Evolutionary conservation across 1,140 invertebrate species (phyloP).

Genomic region (Drosophila trapezifrons): DNA sequence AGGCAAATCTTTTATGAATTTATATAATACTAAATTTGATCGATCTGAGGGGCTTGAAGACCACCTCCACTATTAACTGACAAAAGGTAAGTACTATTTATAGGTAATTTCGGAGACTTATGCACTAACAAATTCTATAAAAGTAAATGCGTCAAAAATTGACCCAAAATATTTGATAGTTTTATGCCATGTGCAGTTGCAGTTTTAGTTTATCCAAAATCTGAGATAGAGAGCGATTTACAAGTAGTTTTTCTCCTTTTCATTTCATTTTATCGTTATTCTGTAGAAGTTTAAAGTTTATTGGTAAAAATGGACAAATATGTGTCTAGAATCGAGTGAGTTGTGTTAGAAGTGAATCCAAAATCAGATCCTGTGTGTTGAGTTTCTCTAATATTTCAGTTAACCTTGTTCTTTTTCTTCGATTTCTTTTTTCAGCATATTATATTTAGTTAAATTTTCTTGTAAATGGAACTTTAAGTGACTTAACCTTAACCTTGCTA

Average conservation of each 20-base stretch:
- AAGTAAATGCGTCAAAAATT: slow-evolving; percentile 83
- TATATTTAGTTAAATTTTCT: slow-evolving; percentile 39
- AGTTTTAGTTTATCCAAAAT: slow-evolving; percentile 19
- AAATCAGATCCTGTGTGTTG: slow-evolving; percentile 56
- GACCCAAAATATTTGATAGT: slow-evolving; percentile 74
- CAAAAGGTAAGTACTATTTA: slow-evolving; percentile 55
- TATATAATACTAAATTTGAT: slow-evolving; percentile 73
- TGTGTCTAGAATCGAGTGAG: slow-evolving; percentile 38
- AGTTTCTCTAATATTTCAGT: slow-evolving; percentile 27
- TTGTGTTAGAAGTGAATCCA: slow-evolving; percentile 41
- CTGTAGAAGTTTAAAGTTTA: slow-evolving; percentile 22
- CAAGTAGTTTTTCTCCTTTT: slow-evolving; percentile 28
- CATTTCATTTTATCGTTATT: slow-evolving; percentile 10
- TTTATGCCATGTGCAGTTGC: slow-evolving; percentile 45
- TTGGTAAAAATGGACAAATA: slow-evolving; percentile 45
- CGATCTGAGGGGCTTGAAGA: slow-evolving; percentile 36
- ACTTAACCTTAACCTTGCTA: slow-evolving; percentile 54
- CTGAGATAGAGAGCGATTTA: slow-evolving; percentile 44
- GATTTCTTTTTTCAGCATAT: slow-evolving; percentile 49
- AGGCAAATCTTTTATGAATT: slow-evolving; percentile 70
- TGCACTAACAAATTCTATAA: slow-evolving; percentile 69
- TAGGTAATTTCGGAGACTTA: slow-evolving; percentile 59
- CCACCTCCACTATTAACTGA: slow-evolving; percentile 32
- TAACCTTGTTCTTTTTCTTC: slow-evolving; percentile 18
- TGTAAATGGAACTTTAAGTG: slow-evolving; percentile 72